Conservation (phyloP, 2,888 invertebrate genomes). For the Patella depressa region DNA sequence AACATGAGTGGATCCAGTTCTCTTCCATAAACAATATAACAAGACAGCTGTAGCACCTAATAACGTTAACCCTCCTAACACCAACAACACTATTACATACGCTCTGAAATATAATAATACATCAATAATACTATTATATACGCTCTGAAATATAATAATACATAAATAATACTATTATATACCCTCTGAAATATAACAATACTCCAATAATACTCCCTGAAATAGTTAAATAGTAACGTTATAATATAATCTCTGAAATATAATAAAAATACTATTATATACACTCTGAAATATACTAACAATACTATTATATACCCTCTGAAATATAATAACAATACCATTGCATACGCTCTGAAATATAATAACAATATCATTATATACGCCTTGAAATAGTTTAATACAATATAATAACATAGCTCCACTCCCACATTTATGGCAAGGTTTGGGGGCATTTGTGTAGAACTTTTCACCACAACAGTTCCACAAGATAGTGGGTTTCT, state of each 20-base stretch:
- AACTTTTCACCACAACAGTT: too few relatives aligned
- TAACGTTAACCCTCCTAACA: neutral
- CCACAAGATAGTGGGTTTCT: too few relatives aligned
- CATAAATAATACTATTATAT: neutral
- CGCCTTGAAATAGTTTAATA: too few relatives aligned
- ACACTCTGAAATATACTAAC: neutral
- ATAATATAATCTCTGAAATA: neutral
- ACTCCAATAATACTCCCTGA: neutral
- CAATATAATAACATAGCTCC: too few relatives aligned
- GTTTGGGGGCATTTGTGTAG: too few relatives aligned
- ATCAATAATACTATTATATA: neutral
- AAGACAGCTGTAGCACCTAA: neutral
- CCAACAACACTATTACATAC: neutral
- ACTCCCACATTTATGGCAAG: too few relatives aligned
- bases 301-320: neutral
- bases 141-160: neutral
- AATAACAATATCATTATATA: too few relatives aligned
- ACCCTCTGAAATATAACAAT: neutral
- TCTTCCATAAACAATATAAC: neutral
- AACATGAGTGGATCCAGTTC: neutral
- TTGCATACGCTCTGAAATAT: too few relatives aligned
- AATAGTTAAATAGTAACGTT: neutral
- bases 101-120: neutral
- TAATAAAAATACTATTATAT: neutral
- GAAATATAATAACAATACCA: neutral